phyloP scores from a whole-genome alignment of 2,113 vertebrate species.

The Terrapene triunguis region DNA sequence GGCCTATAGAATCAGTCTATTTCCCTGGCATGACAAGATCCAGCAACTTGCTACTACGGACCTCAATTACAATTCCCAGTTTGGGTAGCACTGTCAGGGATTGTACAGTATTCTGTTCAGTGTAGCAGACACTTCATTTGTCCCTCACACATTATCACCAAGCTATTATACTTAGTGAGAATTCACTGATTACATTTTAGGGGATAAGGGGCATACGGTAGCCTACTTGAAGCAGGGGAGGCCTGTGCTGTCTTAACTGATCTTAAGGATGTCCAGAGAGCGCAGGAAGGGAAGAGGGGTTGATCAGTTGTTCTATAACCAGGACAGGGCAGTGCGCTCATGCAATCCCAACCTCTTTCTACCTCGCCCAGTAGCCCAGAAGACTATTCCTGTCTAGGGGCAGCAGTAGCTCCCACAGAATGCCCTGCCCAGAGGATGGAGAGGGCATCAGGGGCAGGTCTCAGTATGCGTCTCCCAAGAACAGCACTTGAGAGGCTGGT shows the following conservation, averaged over 20 bases:
- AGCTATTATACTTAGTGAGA: constrained; percentile 22
- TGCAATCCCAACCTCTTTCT: background rate
- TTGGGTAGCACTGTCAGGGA: constrained; percentile 53
- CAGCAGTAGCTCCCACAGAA: background rate
- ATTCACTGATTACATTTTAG: background rate
- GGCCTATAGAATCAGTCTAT: constrained; percentile 45
- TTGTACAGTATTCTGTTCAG: constrained; percentile 39
- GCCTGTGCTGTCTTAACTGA: background rate
- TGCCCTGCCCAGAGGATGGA: rapidly evolving
- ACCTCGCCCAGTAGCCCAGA: rapidly evolving
- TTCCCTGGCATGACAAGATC: constrained; percentile 36
- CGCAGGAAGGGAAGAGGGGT: background rate
- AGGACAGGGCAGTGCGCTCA: background rate
- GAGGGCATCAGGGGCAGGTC: background rate
- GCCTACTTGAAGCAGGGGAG: background rate
- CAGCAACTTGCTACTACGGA: constrained; percentile 39
- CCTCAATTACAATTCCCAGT: constrained; percentile 65
- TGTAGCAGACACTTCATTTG: constrained; percentile 60
- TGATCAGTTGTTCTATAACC: rapidly evolving
- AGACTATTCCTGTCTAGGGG: background rate
- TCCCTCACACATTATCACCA: constrained; percentile 1
- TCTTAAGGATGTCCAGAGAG: background rate
- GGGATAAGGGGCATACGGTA: background rate
- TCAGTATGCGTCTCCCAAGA: background rate
- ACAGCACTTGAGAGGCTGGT: background rate